Evolutionary conservation across 1,140 invertebrate species (phyloP).

Genomic region (Sarcophaga bullata): DNA sequence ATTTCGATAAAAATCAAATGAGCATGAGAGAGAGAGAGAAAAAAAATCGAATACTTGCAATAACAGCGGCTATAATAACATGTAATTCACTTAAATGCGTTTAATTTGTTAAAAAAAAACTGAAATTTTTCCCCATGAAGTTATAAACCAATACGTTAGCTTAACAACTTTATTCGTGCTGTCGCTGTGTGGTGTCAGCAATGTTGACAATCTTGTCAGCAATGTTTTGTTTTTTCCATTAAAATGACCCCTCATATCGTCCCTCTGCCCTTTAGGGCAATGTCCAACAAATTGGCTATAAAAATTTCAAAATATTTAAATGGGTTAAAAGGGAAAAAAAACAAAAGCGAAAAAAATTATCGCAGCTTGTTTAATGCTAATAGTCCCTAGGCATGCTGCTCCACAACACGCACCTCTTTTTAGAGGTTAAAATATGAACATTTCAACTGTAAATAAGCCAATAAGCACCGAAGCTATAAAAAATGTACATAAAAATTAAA

Average conservation of each 20-base stretch:
- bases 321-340: not conserved
- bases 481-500: too few relatives aligned
- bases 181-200: not conserved
- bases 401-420: not conserved
- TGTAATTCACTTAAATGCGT: conserved; percentile 9
- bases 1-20: not conserved
- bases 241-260: too few relatives aligned
- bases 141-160: not conserved
- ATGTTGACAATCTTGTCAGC: too few relatives aligned
- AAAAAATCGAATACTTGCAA: not conserved
- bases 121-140: not conserved
- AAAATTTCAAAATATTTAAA: not conserved
- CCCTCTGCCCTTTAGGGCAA: not conserved
- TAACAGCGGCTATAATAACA: not conserved
- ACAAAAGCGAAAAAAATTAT: too few relatives aligned
- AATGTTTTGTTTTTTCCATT: too few relatives aligned
- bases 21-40: not conserved
- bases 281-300: conserved; percentile 14
- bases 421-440: too few relatives aligned
- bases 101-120: not conserved
- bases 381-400: not conserved
- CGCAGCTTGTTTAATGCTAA: not conserved
- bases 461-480: too few relatives aligned
- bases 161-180: not conserved
- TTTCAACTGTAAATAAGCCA: too few relatives aligned